Percentiles rank a stretch among this genome's conserved stretches.
These are phyloP conservation scores for Madoqua kirkii DNA, from an alignment of 2,113 vertebrate genomes.

Conservation along the genomic window DNA sequence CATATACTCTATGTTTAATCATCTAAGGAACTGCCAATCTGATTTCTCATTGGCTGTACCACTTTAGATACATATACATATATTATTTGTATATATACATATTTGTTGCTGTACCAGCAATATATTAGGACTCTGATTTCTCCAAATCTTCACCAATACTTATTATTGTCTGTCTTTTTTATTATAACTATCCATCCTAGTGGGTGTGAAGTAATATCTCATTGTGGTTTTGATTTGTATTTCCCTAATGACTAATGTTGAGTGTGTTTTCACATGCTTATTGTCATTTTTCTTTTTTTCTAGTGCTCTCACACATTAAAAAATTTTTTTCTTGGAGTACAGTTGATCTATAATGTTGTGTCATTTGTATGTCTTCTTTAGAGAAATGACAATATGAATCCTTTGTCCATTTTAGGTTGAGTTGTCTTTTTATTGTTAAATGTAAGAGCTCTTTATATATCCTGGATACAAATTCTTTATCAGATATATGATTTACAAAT, in stretches of 20 bases:
- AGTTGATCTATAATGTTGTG: neutral
- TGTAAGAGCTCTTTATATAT: neutral
- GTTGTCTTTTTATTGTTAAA: neutral
- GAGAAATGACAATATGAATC: neutral
- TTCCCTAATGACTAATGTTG: neutral
- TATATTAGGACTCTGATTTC: neutral
- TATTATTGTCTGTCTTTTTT: neutral
- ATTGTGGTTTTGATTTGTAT: neutral
- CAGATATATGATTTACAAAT: neutral
- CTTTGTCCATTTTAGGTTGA: neutral
- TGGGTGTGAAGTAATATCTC: neutral
- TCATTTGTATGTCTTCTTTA: neutral
- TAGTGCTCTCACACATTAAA: neutral
- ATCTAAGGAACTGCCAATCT: neutral
- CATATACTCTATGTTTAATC: neutral
- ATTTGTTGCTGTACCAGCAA: neutral
- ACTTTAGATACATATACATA: neutral
- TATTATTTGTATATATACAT: neutral
- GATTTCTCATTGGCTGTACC: neutral
- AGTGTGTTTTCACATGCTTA: neutral
- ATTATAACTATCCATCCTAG: neutral
- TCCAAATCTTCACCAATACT: neutral
- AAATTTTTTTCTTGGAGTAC: neutral
- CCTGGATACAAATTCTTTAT: neutral
- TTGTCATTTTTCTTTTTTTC: neutral